A percentile compares a stretch with the other conserved stretches of the same genome.
phyloP scores from a whole-genome alignment of 2,888 invertebrate species.

The Allygus modestus region DNA sequence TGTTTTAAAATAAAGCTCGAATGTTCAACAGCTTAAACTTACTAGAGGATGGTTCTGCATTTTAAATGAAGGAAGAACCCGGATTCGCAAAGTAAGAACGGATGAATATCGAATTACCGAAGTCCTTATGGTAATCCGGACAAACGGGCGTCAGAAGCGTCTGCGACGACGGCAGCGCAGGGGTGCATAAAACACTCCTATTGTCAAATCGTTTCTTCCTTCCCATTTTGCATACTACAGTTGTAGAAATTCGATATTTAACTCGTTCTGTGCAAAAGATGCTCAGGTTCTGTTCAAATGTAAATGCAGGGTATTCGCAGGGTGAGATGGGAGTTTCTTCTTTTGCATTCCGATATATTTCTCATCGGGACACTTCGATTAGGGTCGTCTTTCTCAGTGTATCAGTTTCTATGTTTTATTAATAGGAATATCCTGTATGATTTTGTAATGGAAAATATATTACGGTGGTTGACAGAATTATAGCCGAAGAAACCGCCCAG shows the following conservation, averaged over 20 bases:
- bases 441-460: neutral
- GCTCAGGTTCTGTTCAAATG: slow-evolving; percentile 34
- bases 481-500: neutral
- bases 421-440: neutral
- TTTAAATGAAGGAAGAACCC: neutral
- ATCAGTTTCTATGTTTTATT: slow-evolving; percentile 52
- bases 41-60: slow-evolving; percentile 5
- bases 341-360: slow-evolving; percentile 11
- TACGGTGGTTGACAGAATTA: neutral
- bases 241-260: slow-evolving; percentile 60
- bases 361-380: neutral
- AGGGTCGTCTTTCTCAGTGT: slow-evolving; percentile 37
- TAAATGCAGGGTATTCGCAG: slow-evolving; percentile 31
- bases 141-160: neutral
- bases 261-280: slow-evolving; percentile 56
- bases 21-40: too few species aligned
- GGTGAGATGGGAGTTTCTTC: slow-evolving; percentile 2
- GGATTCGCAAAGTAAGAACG: too few species aligned
- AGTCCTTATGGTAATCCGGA: neutral
- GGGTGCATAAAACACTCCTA: slow-evolving; percentile 52
- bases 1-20: too few species aligned
- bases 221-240: slow-evolving; percentile 57
- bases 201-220: slow-evolving; percentile 44
- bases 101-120: slow-evolving; percentile 35
- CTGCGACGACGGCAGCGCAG: neutral